A percentile compares a stretch with the other conserved stretches of the same genome.
These are phyloP conservation scores for Baronia brevicornis DNA, from an alignment of 2,888 invertebrate species.

Conservation along the genomic window DNA sequence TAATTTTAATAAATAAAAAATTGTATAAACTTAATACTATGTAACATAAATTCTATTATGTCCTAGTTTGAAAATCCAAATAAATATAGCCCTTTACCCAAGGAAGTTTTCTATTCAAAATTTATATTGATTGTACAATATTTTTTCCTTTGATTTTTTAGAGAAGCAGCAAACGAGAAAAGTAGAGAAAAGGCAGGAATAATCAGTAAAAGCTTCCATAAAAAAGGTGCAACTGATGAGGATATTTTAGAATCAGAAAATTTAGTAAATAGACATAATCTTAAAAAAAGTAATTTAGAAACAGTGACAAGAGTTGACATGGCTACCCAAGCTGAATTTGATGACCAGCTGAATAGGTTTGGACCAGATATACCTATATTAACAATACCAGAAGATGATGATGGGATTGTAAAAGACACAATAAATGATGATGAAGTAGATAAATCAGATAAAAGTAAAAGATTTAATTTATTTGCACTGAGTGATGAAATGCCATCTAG, in stretches of 20 bases:
- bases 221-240: slow-evolving; percentile 27
- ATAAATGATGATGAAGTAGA: slow-evolving; percentile 29
- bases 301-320: slow-evolving; percentile 38
- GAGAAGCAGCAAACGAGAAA: slow-evolving; percentile 58
- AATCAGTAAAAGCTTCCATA: slow-evolving; percentile 29
- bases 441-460: slow-evolving; percentile 41
- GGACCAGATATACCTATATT: slow-evolving; percentile 44
- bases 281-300: slow-evolving; percentile 23
- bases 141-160: slow-evolving; percentile 25
- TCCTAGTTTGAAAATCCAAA: no score
- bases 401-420: slow-evolving; percentile 37
- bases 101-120: neutral
- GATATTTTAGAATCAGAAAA: slow-evolving; percentile 20
- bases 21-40: no score
- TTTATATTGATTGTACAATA: neutral
- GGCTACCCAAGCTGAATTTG: slow-evolving; percentile 57
- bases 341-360: slow-evolving; percentile 43
- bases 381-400: slow-evolving; percentile 42
- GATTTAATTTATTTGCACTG: slow-evolving; percentile 54
- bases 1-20: no score
- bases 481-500: slow-evolving; percentile 66
- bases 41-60: no score
- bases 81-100: no score
- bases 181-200: slow-evolving; percentile 52
- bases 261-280: slow-evolving; percentile 18